Base-by-base conservation (phyloP, 1,140 invertebrate genomes). In the Bombus terrestris region DNA sequence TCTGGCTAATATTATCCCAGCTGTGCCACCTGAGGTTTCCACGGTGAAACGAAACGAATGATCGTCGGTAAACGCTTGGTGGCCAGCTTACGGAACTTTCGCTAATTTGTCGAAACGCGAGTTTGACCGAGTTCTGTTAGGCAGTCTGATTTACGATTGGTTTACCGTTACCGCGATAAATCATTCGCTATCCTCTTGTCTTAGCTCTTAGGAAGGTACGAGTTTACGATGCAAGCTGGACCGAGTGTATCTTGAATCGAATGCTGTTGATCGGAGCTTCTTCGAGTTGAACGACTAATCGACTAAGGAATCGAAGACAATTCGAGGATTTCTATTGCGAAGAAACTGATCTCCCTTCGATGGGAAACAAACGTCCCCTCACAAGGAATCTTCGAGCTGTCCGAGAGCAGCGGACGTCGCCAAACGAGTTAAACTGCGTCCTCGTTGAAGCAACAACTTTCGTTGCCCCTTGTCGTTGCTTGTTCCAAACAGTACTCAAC, bases 21-120 rank as follows among this genome's bases (percentile, higher is more conserved):
- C 78, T 68, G 84, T 57, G 78, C 78, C 84, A 74, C 59, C 79
- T 64, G 78, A 66, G 71, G 32, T 81, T 74, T 74, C 71, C 69
- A 41, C 68, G 53, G 25, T 41, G 53, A n/a, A 78, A 57, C 74
- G 22, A 25, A 76, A 77, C 73, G 72, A 78, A 59, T 84, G 32
- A 43, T 85, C 78, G 47, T 53, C 22, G 68, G 71, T 59, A 57
- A 57, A 74, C 57, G n/a, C 18, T 53, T 53, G 64, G 37, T 41
- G 47, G 35, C 32, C 35, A 15, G 62, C 43, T 69, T 25, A 43
- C n/a, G 8, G 53, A 81, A 85, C 76, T 81, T 85, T 64, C 59
- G 69, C 68, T 53, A 85, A 80, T 73, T 73, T 64, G 15, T 73
- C 83, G 57, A 81, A 53, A 39, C 69, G 32, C 43, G 39, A 62